Base-by-base conservation (phyloP, 1,140 invertebrate genomes). In the Papilio helenus region DNA sequence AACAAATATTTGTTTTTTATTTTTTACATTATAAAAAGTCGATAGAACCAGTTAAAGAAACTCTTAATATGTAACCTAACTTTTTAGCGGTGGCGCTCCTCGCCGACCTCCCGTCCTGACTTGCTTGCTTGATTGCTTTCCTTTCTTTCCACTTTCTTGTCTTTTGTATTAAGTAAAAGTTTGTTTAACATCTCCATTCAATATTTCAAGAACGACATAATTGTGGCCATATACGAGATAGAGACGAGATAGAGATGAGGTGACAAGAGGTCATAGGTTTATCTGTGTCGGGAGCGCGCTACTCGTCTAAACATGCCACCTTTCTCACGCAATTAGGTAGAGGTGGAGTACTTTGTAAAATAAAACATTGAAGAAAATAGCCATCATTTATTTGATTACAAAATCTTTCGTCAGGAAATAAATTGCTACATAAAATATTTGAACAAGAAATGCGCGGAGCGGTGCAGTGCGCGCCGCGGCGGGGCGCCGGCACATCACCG, bases 331-430 rank as follows among this genome's bases (percentile, higher is more conserved):
- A 55, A 1, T 55, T 18, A 58, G n/a, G 20, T 58, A 58, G 20
- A 58, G 20, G 46, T 49, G 58, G 58, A 12, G 20, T 12, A 61
- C 0, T 7, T 61, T 12, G 12, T 20, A 51, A 86, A 92, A 91
- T 88, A 74, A 93, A 90, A 91, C 84, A 85, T 46, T 80, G 10
- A 79, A 82, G 83, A 88, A 91, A 92, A 92, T 93, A 91, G 90
- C 88, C 92, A 93, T 93, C 86, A 90, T 93, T 93, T 93, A 93
- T 92, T 92, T 89, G 92, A 93, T 93, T 92, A 93, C 89, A 93
- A 93, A 93, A 92, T 90, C 83, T 88, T 92, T 92, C 82, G 90
- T 92, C 90, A 92, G 86, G 90, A 92, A 93, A 92, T 92, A 91
- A 93, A 92, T 90, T 88, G 92, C 89, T 93, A 92, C 88, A 90